phyloP scores from a whole-genome alignment of 1,140 invertebrate species.

The Drosophila subobscura region DNA sequence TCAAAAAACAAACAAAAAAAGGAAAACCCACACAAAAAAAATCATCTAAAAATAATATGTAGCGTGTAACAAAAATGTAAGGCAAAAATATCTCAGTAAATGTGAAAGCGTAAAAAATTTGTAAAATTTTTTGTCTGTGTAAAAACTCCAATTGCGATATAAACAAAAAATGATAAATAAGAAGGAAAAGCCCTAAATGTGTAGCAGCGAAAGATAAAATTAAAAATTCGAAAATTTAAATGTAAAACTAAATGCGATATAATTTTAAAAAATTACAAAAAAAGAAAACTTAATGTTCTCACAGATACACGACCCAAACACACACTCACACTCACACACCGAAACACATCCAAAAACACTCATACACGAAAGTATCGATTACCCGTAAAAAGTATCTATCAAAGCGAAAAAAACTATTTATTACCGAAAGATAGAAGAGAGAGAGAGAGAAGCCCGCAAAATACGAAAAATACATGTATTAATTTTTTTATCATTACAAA shows the following conservation, averaged over 20 bases:
- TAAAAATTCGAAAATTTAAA: conserved; percentile 39
- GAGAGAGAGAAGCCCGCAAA: conserved; percentile 54
- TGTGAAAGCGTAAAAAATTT: conserved; percentile 82
- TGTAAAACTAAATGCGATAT: conserved; percentile 72
- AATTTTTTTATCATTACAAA: conserved; percentile 77
- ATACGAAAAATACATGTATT: conserved; percentile 75
- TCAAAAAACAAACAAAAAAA: conserved; percentile 35
- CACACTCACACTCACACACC: conserved; percentile 26
- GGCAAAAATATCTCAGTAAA: conserved; percentile 80
- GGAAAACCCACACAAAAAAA: conserved; percentile 39
- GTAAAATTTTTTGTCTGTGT: conserved; percentile 79
- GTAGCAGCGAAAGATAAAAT: conserved; percentile 54
- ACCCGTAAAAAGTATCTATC: conserved; percentile 73
- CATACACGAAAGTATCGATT: conserved; percentile 63
- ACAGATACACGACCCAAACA: conserved; percentile 41
- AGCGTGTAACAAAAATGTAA: conserved; percentile 62
- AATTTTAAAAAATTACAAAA: conserved; percentile 76
- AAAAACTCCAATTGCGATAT: conserved; percentile 80
- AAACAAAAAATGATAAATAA: conserved; percentile 39
- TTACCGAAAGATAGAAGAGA: conserved; percentile 50
- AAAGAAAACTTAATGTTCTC: conserved; percentile 75
- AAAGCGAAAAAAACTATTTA: conserved; percentile 73
- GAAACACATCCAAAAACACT: conserved; percentile 38
- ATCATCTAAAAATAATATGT: conserved; percentile 40
- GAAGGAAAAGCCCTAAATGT: conserved; percentile 52